Base-by-base conservation (phyloP, 2,113 vertebrate species). In the Microcebus ravelobensis region DNA sequence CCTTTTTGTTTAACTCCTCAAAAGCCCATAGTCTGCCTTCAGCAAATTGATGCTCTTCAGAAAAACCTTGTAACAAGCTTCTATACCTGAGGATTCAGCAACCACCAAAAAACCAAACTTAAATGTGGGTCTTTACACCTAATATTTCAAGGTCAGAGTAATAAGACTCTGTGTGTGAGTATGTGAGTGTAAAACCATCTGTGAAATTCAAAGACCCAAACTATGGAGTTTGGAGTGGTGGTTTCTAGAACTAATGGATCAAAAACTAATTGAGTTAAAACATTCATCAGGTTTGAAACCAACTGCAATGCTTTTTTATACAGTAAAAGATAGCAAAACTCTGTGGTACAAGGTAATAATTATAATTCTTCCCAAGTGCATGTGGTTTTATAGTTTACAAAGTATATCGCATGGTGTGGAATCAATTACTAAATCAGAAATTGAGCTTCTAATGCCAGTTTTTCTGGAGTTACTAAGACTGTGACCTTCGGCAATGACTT, bases 181-280 rank as follows among this genome's bases (percentile, higher is more conserved):
- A 8, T 11, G 15, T 59, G 42, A 63, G n/a, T 73, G 57, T 55
- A 87, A 89, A 93, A 50, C 8, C 55, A 81, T 50, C 20, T 50
- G 31, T 77, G 12, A 84, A 95, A 57, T 23, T 13, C 17, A 71
- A 88, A 84, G 52, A 67, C 91, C 27, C 18, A 84, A 95, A 95
- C 59, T 31, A 36, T 39, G 6, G 34, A 70, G 45, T 52, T 91
- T 92, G 81, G 23, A 21, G 8, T 93, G 23, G 5, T 83, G 25
- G 23, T 61, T 95, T 90, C 80, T 61, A 87, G 23, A 87, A 67
- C 15, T 71, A 93, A 74, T 39, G 10, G 8, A 68, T 79, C 52
- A 93, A 87, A 96, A 79, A 67, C 48, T 82, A 65, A 73, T 23
- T 89, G 42, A 68, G 34, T 93, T 87, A 25, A 83, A 95, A 84